Evolutionary conservation across 2,888 invertebrate genomes (phyloP).

Genomic region (Dynastes maya): DNA sequence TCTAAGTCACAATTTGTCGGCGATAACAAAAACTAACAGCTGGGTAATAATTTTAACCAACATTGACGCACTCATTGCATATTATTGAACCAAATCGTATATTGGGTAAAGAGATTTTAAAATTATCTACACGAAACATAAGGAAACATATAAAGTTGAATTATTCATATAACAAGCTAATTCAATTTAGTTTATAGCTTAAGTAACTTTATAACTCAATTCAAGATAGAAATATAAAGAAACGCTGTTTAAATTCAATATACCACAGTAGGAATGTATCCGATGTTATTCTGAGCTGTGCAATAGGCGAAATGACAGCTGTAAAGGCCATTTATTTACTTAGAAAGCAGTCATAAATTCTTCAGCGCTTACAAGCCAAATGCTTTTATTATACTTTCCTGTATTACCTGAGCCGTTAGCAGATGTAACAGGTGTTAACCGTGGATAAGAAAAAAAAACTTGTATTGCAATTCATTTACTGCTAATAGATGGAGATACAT

Average conservation of each 20-base stretch:
- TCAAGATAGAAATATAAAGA: too few relatives aligned
- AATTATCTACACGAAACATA: too few relatives aligned
- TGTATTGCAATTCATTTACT: not conserved
- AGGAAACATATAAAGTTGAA: too few relatives aligned
- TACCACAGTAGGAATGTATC: too few relatives aligned
- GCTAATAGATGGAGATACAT: not conserved
- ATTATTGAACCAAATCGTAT: not conserved
- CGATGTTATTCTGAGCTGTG: not conserved
- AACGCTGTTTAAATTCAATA: too few relatives aligned
- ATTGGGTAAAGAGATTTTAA: too few relatives aligned
- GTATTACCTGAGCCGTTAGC: not conserved
- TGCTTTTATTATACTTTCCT: not conserved
- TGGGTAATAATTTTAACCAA: not conserved
- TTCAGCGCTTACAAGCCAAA: not conserved
- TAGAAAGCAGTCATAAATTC: conserved; percentile 11
- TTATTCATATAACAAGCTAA: too few relatives aligned
- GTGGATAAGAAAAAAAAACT: not conserved
- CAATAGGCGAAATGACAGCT: not conserved
- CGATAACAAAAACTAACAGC: too few relatives aligned
- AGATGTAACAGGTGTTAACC: not conserved
- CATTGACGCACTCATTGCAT: conserved; percentile 1
- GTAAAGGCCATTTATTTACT: not conserved
- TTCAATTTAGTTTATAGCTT: too few relatives aligned
- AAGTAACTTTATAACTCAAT: not conserved
- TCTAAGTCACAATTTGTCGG: too few relatives aligned